Evolutionary conservation across 1,140 invertebrate genomes (phyloP).

Genomic region (Acromyrmex echinatior): DNA sequence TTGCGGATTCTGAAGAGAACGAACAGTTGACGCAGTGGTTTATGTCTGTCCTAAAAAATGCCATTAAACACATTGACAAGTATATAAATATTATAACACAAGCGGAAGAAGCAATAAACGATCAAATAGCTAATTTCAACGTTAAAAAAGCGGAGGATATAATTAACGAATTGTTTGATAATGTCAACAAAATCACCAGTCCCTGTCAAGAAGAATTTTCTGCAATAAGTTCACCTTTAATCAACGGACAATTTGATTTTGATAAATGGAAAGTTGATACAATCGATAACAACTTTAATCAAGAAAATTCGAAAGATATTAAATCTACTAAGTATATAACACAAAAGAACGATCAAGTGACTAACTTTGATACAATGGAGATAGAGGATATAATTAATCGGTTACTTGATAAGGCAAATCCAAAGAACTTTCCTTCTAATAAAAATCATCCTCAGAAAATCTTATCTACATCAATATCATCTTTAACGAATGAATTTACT

Average conservation of each 20-base stretch:
- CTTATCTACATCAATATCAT: not conserved
- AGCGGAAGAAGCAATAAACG: conserved; percentile 70
- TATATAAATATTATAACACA: conserved; percentile 76
- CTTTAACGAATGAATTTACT: not conserved
- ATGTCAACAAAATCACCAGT: not conserved
- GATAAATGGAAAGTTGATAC: not conserved
- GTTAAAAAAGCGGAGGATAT: conserved; percentile 71
- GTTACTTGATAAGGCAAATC: not conserved
- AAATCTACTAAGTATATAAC: conserved; percentile 76
- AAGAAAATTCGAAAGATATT: conserved; percentile 57
- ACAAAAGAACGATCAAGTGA: conserved; percentile 62
- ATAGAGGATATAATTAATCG: not conserved
- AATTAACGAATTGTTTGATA: conserved; percentile 67
- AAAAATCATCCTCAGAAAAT: not conserved
- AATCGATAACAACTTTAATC: not conserved
- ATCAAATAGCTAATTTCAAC: conserved; percentile 60
- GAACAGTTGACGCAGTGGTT: conserved; percentile 79
- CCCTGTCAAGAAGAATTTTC: not conserved
- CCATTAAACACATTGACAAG: conserved; percentile 75
- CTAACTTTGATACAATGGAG: not conserved
- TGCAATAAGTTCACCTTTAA: not conserved
- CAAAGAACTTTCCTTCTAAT: not conserved
- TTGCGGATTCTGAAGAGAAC: conserved; percentile 79
- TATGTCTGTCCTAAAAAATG: conserved; percentile 76
- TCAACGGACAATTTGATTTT: conserved; percentile 4